Conservation (phyloP, 2,113 vertebrate species). For the Ancistrus triradiatus region DNA sequence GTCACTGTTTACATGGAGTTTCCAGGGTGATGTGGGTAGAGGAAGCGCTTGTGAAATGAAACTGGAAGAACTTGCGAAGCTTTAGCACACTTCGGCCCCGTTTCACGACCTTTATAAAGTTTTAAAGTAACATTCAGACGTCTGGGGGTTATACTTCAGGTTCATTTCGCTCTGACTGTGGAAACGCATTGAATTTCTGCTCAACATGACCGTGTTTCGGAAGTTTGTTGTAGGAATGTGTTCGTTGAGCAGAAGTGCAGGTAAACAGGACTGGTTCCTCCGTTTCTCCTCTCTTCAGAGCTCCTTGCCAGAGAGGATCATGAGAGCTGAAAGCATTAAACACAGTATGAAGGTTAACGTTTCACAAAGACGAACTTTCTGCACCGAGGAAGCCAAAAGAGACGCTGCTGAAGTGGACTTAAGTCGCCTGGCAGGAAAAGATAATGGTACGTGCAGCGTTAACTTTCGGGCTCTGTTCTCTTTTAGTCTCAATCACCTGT, state of each 20-base stretch:
- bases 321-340: neutral
- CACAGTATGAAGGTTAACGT: slow-evolving; percentile 16
- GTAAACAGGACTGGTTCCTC: neutral
- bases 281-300: neutral
- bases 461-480: too few species aligned
- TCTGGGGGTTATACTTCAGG: neutral
- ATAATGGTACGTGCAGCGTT: slow-evolving; percentile 57
- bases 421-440: slow-evolving; percentile 53
- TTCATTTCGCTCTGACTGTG: neutral
- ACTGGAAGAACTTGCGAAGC: neutral
- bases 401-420: slow-evolving; percentile 56
- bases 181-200: neutral
- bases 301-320: neutral
- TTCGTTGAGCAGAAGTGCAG: neutral
- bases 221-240: slow-evolving; percentile 13
- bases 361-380: slow-evolving; percentile 12
- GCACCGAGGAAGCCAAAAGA: slow-evolving; percentile 29
- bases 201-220: slow-evolving; percentile 43
- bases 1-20: slow-evolving; percentile 14
- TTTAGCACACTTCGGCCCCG: neutral
- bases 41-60: slow-evolving; percentile 4
- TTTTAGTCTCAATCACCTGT: too few species aligned
- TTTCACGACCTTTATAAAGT: neutral
- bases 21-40: neutral
- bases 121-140: neutral